Conservation (phyloP, 53 echinoderm and acorn worm genomes). For the Arbacia lixula region DNA sequence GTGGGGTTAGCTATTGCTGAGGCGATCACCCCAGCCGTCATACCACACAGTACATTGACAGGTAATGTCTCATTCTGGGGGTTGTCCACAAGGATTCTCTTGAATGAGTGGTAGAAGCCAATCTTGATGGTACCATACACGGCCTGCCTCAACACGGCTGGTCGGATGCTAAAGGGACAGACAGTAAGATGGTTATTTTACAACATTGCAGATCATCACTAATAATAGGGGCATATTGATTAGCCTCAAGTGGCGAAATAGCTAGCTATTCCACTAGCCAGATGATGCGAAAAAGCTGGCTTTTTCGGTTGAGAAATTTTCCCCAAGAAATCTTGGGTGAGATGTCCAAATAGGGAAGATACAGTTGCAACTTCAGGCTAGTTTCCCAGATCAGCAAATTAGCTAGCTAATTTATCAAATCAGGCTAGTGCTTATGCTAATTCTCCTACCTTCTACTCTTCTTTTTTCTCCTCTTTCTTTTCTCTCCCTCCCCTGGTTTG, state of each 20-base stretch:
- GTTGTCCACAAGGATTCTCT: conserved; percentile 86
- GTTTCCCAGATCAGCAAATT: not conserved
- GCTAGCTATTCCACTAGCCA: no score
- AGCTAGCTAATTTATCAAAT: not conserved
- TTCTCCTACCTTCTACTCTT: not conserved
- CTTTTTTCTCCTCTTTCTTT: not conserved
- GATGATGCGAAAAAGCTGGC: no score
- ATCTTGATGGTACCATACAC: conserved; percentile 99
- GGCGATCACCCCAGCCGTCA: conserved; percentile 87
- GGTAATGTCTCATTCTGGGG: conserved; percentile 86
- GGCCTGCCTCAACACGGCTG: conserved; percentile 91
- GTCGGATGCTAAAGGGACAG: conserved; percentile 63
- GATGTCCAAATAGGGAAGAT: not conserved
- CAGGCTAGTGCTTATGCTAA: not conserved
- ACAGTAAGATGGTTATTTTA: not conserved
- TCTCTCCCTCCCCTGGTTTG: not conserved
- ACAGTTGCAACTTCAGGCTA: not conserved
- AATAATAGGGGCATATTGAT: no score
- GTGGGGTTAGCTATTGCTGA: conserved; percentile 96
- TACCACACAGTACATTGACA: conserved; percentile 89
- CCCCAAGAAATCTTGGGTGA: no score
- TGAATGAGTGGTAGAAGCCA: conserved; percentile 96
- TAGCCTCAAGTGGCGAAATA: no score
- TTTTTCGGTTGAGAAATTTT: no score
- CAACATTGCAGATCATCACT: not conserved